Base-by-base conservation (phyloP, 2,797 vertebrate species). In the Artibeus jamaicensis region DNA sequence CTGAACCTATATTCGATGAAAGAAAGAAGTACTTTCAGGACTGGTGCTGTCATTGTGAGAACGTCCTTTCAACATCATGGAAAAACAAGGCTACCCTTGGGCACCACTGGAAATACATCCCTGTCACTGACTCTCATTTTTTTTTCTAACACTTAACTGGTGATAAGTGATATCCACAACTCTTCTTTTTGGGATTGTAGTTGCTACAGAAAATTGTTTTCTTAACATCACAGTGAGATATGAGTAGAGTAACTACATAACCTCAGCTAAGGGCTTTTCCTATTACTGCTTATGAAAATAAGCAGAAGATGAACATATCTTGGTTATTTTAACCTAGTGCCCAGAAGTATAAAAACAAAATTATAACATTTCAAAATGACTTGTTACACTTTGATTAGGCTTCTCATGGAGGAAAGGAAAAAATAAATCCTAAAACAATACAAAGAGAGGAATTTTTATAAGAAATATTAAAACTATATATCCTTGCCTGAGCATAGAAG, bases 321-420 rank as follows among this genome's bases (percentile, higher is more conserved):
- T n/a, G 37, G n/a, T n/a, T 32, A 19, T 44, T 74, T 85, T 78
- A 92, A 74, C 26, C 68, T 77, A 53, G 78, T 62, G 6, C 5
- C 44, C 62, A 57, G 37, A 78, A 84, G 62, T 32, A 39, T 14
- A 73, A 67, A 81, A 93, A 34, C 32, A 91, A 91, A 82, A 91
- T 46, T 21, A 9, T 26, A 85, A 81, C 18, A 59, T 55, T 50
- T 71, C 84, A 83, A 82, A 67, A 62, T 86, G 68, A 48, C 26
- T 86, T 86, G 77, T 50, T 94, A 82, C 83, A 53, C n/a, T 79
- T 82, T 86, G 55, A 81, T 70, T 91, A 62, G 50, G 34, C 8
- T 92, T 46, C 32, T 86, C 15, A 26, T 21, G 8, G 10, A 18
- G 6, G 15, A 91, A 16, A 96, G 34, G 39, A 57, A 82, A 39